These are phyloP conservation scores for Eriocheir sinensis DNA, from an alignment of 1,140 invertebrate species.

Conservation along the genomic window DNA sequence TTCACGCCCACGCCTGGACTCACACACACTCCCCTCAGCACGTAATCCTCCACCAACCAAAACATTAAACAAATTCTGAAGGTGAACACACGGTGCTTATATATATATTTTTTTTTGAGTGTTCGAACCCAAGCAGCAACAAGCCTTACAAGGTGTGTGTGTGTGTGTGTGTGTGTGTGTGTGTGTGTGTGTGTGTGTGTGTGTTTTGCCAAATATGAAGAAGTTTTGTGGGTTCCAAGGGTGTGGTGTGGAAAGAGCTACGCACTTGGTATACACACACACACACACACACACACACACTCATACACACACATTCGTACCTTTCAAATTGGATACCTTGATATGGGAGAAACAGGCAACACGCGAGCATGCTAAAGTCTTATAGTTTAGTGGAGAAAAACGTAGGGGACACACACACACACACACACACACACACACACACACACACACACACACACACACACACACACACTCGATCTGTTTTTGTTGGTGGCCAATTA, in stretches of 20 bases:
- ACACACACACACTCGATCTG: background rate
- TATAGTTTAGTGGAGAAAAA: background rate
- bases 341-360: background rate
- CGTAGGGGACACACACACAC: background rate
- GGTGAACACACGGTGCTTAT: too few relatives aligned
- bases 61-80: background rate
- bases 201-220: background rate
- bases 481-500: constrained; percentile 14
- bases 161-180: constrained; percentile 14
- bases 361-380: background rate
- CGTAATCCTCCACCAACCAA: background rate
- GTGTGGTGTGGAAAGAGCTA: background rate
- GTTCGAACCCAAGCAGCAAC: background rate
- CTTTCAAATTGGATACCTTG: too few relatives aligned
- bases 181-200: constrained; percentile 5
- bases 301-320: background rate
- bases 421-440: constrained; percentile 52
- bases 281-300: background rate
- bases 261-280: too few relatives aligned
- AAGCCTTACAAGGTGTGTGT: background rate
- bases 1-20: background rate
- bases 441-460: constrained; percentile 54
- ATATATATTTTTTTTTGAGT: background rate
- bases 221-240: background rate
- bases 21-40: background rate